Conservation (phyloP, 2,113 vertebrate genomes). For the human (Homo sapiens) region GRCh38 chr1:53698001-53698500, state of each 20-base stretch:
- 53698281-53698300: not conserved
- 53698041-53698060: slow-evolving; percentile 39
- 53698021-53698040: slow-evolving; percentile 52
- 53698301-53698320: slow-evolving; percentile 54
- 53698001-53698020: slow-evolving; percentile 6
- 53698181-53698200: not conserved
- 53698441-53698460: not conserved
- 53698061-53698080: slow-evolving; percentile 57
- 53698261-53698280: not conserved
- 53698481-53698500: too few relatives aligned
- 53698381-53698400: not conserved
- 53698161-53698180: not conserved
- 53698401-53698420: not conserved
- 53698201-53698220: not conserved
- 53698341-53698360: not conserved
- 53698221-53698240: not conserved
- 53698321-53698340: slow-evolving; percentile 40
- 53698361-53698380: not conserved
- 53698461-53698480: not conserved
- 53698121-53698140: slow-evolving; percentile 50
- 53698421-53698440: not conserved
- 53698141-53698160: slow-evolving; percentile 50
- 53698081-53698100: slow-evolving; percentile 62
- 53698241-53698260: not conserved
- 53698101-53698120: slow-evolving; percentile 78